Base-by-base conservation (phyloP, 2,888 invertebrate genomes). In the Elmis aenea region DNA sequence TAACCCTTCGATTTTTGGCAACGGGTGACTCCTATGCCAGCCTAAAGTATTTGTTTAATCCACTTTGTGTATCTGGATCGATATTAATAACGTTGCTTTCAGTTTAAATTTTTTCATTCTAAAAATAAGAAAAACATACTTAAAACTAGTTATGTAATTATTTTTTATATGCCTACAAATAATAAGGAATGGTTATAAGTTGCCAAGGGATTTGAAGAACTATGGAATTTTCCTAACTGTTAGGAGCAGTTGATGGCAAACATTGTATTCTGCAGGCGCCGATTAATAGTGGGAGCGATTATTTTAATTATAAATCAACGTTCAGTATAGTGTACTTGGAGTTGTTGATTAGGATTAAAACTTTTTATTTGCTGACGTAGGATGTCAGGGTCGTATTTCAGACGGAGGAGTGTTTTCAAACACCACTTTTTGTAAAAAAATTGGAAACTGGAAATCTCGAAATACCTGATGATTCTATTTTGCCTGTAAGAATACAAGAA, bases 341-440 rank as follows among this genome's bases (percentile, higher is more conserved):
- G 21, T 63, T 29, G 64, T 58, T 5, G 63, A 67, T 51, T 61
- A 62, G 10, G 47, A 66, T 39, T 67, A 64, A 38, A 56, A 57
- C n/a, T 63, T 63, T 47, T 42, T 54, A 5, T 58, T 48, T 42
- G 56, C 62, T 5, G 57, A 62, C 44, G 47, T 59, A 26, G 62
- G 63, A 6, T 46, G 50, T 14, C 57, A 59, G 45, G 59, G 63
- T 5, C 33, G 53, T 36, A 52, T 58, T 28, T 56, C 51, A 10
- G 60, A 64, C 42, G 53, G 58, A 8, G 59, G 57, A 13, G 45
- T 58, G 13, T 57, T 57, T 14, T 33, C 43, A 33, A 45, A 49
- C 24, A 31, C 25, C 5, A 8, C 1, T 11, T 28, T 45, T 6
- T 23, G 21, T 21, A 33, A 37, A 28, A 36, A 31, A 26, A 34